Base-by-base conservation (phyloP, 1,140 invertebrate genomes). In the Helicorthomorpha holstii region DNA sequence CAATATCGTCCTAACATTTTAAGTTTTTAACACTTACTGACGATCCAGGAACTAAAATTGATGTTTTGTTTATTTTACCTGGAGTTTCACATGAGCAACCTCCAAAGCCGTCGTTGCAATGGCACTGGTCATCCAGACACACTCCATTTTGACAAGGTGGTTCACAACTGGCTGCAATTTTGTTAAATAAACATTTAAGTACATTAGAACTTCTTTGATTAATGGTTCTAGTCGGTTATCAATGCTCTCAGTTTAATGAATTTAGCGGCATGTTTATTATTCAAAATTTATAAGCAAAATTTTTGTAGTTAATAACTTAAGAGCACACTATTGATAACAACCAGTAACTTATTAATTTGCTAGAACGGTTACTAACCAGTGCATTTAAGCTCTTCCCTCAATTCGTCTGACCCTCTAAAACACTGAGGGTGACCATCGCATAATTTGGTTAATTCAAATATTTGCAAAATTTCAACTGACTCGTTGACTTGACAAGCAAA, bases 401-500 rank as follows among this genome's bases (percentile, higher is more conserved):
- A 74, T 73, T 95, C 90, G 70, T 95, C 90, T 56, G 86, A 89
- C 61, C 83, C 88, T 63, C 82, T 75, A 70, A 80, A 95, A 71
- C 90, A 95, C 64, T 95, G 85, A 56, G 80, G 77, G 56, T 77
- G 74, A 57, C 85, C 83, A 73, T 95, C 88, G 72, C 90, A 95
- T 60, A 95, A 75, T 74, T 86, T 89, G 49, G 88, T 92, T 62
- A 95, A 73, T 76, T 93, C 85, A 73, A 90, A 89, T 60, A 94
- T 74, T 75, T 94, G 88, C 64, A 95, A 75, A 61, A 94, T 81
- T 69, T 93, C 87, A 60, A 82, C 86, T 51, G 88, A 92, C 71
- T 88, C 85, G 74, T 95, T 95, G 54, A 93, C 86, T 77, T 95
- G 90, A 72, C 90, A 95, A 57, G 87, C 90, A 72, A 95, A 95